Percentiles rank a stretch among this genome's conserved stretches.
phyloP scores from a whole-genome alignment of 2,888 invertebrate genomes.

The Hypolimnas misippus region DNA sequence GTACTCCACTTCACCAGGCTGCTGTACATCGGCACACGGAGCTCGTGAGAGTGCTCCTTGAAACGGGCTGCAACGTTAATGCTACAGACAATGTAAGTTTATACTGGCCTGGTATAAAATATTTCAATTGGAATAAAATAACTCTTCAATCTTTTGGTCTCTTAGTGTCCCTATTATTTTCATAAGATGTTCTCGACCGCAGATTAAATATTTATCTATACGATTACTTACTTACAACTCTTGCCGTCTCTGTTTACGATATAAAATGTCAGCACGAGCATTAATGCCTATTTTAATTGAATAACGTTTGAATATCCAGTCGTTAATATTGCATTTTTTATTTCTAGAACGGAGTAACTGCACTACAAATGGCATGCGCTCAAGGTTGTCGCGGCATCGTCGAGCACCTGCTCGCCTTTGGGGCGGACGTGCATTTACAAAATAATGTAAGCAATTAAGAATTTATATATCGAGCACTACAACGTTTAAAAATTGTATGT shows the following conservation, averaged over 20 bases:
- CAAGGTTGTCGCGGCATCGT: slow-evolving; percentile 88
- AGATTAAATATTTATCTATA: too few relatives aligned
- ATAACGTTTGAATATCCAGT: too few relatives aligned
- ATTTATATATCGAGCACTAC: not conserved
- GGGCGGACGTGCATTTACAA: slow-evolving; percentile 86
- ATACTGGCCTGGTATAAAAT: slow-evolving; percentile 37
- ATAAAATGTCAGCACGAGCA: too few relatives aligned
- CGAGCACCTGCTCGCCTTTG: slow-evolving; percentile 86
- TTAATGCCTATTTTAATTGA: too few relatives aligned
- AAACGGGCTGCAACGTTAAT: slow-evolving; percentile 86
- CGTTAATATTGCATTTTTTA: too few relatives aligned
- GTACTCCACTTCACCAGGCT: slow-evolving; percentile 90
- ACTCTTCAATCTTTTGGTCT: not conserved
- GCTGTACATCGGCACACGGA: slow-evolving; percentile 90
- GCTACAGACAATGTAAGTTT: slow-evolving; percentile 70
- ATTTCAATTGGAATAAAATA: not conserved
- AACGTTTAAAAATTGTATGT: not conserved
- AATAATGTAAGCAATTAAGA: slow-evolving; percentile 82
- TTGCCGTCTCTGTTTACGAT: too few relatives aligned
- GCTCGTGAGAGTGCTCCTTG: slow-evolving; percentile 88
- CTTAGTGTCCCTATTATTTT: too few relatives aligned
- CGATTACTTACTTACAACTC: too few relatives aligned
- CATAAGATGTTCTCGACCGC: too few relatives aligned
- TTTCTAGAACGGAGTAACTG: slow-evolving; percentile 86
- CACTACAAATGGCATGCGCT: slow-evolving; percentile 88